Percentiles rank a stretch among this genome's conserved stretches.
Evolutionary conservation across 2,113 vertebrate species (phyloP).

Genomic region (Terrapene triunguis): DNA sequence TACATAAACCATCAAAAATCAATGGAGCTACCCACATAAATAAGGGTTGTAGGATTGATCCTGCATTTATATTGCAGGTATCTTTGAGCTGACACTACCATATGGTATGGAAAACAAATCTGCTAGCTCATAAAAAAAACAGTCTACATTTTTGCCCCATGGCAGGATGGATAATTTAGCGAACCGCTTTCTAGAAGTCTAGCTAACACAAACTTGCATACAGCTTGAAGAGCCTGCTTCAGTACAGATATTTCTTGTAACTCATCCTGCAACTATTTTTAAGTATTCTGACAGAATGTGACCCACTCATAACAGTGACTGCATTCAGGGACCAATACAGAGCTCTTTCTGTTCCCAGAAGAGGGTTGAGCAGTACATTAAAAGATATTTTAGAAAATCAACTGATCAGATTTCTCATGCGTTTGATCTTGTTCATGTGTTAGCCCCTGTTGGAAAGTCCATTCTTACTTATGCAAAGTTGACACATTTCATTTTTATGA

Average conservation of each 20-base stretch:
- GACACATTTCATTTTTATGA: background rate
- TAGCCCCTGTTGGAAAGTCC: background rate
- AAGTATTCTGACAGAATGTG: slow-evolving; percentile 38
- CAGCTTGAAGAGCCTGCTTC: slow-evolving; percentile 15
- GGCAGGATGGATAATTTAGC: background rate
- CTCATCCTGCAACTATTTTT: slow-evolving; percentile 49
- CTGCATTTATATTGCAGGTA: background rate
- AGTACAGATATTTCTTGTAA: slow-evolving; percentile 30
- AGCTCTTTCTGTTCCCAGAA: slow-evolving; percentile 52
- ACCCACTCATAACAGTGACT: slow-evolving; percentile 41
- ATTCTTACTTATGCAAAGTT: background rate
- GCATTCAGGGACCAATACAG: slow-evolving; percentile 57
- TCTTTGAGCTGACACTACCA: background rate
- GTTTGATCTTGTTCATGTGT: slow-evolving; percentile 30
- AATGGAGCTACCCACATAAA: background rate
- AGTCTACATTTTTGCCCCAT: background rate
- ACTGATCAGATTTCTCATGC: background rate
- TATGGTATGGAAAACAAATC: background rate
- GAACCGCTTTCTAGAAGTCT: slow-evolving; percentile 22
- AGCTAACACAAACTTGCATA: background rate
- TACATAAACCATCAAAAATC: background rate
- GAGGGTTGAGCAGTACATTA: background rate
- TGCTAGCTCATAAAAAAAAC: background rate
- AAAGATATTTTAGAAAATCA: slow-evolving; percentile 52
- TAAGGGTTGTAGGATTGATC: background rate